Evolutionary conservation across 92 coral and sea anemone genomes (phyloP).

Genomic region (Zoanthus sansibaricus): DNA sequence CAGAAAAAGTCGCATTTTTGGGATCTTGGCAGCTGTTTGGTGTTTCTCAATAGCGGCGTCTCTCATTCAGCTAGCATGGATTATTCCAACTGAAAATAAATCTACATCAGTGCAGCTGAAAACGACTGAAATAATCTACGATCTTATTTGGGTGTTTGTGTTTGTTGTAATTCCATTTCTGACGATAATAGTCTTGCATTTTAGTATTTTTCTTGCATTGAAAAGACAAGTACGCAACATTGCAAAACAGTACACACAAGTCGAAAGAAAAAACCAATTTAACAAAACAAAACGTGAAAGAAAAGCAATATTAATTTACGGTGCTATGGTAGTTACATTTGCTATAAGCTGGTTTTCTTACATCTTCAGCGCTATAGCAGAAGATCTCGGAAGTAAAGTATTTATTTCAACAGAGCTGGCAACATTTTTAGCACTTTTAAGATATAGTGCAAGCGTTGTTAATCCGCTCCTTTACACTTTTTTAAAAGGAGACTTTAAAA

Average conservation of each 20-base stretch:
- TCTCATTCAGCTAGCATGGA: slow-evolving; percentile 25
- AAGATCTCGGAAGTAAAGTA: not conserved
- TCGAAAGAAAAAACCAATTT: not conserved
- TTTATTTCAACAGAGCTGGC: not conserved
- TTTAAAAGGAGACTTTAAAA: slow-evolving; percentile 28
- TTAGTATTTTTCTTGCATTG: slow-evolving; percentile 4
- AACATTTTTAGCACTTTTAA: slow-evolving; percentile 19
- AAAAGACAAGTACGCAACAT: slow-evolving; percentile 24
- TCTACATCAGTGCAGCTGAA: not conserved
- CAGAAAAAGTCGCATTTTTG: not conserved
- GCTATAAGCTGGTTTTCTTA: slow-evolving; percentile 31
- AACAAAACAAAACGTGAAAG: slow-evolving; percentile 28
- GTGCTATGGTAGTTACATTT: slow-evolving; percentile 20
- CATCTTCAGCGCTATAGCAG: not conserved
- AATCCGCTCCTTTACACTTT: slow-evolving; percentile 26
- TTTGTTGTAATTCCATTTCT: slow-evolving; percentile 11
- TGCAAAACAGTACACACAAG: slow-evolving; percentile 17
- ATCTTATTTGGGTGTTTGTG: slow-evolving; percentile 16
- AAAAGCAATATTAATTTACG: slow-evolving; percentile 16
- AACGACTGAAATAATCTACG: slow-evolving; percentile 30
- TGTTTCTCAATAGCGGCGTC: slow-evolving; percentile 3
- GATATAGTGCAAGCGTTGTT: slow-evolving; percentile 2
- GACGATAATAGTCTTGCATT: not conserved
- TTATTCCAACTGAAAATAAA: slow-evolving; percentile 4
- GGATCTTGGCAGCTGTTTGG: slow-evolving; percentile 32